Base-by-base conservation (phyloP, 2,797 vertebrate genomes). In the Ceyx erithaca region DNA sequence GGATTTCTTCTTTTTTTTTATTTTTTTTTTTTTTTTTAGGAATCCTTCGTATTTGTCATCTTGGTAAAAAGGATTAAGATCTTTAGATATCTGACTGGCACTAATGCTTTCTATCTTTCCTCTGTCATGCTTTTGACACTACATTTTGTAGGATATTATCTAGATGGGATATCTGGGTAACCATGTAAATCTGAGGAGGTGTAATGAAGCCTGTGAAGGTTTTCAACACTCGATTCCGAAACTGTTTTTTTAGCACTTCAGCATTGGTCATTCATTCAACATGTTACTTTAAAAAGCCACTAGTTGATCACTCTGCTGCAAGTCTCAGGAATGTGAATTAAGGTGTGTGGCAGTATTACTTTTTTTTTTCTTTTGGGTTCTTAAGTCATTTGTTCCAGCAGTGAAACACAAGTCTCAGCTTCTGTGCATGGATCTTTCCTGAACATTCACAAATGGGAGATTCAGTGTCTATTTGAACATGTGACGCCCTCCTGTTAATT, bases 21-120 rank as follows among this genome's bases (percentile, higher is more conserved):
- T n/a, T 45, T 46, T 82, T 79, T 41, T 0, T 68, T 85, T 68
- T 75, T 67, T 73, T 48, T 28, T 16, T 26, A 54, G 37, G 41
- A 72, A 70, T 88, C 35, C 30, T 77, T 48, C 30, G 23, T 62
- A 35, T 75, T 83, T 75, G 54, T 82, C 13, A 8, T 75, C 51
- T 69, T 37, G 37, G 57, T 58, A 62, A 64, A 81, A 94, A 49
- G 88, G 86, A 94, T 90, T 92, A 72, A 87, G 72, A 95, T 94
- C 46, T 90, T 43, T 41, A 77, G 72, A 51, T 92, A 88, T 4
- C 64, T 75, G 61, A 35, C 55, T 80, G 72, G 57, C 67, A 78
- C 15, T 81, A 71, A 78, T 14, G 8, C 78, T 76, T 77, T 61
- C 5, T 73, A 30, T 88, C 82, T 66, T 63, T 35, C 61, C 10